phyloP scores from a whole-genome alignment of 2,113 vertebrate genomes.

The Egretta garzetta region DNA sequence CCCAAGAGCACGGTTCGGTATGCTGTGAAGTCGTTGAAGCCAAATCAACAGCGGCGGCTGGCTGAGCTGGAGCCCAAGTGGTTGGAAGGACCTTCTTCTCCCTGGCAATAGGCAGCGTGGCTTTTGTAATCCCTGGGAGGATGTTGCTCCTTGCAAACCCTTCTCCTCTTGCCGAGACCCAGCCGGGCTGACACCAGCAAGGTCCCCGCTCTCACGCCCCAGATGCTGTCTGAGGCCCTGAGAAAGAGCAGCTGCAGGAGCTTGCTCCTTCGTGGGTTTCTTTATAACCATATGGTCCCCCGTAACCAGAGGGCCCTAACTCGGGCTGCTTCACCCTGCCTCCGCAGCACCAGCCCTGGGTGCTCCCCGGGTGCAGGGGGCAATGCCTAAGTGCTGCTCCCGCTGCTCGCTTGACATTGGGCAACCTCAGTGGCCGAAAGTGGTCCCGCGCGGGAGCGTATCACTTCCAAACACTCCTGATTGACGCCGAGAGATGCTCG shows the following conservation, averaged over 20 bases:
- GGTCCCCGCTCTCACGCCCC: background rate
- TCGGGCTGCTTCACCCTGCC: background rate
- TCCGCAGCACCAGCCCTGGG: fast-evolving
- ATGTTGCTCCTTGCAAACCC: background rate
- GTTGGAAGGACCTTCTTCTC: background rate
- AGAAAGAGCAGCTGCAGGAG: background rate
- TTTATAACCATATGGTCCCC: background rate
- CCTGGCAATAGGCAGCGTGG: background rate
- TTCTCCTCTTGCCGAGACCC: fast-evolving
- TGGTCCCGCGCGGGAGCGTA: fast-evolving
- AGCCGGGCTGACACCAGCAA: background rate
- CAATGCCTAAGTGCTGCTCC: background rate
- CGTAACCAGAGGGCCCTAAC: background rate
- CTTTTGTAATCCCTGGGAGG: background rate
- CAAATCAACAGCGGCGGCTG: conserved; percentile 11
- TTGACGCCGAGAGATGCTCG: background rate
- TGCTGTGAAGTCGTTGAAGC: background rate
- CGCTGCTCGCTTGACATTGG: background rate
- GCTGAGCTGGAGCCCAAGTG: background rate
- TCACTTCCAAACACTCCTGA: conserved; percentile 25
- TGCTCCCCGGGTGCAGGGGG: background rate
- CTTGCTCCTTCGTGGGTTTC: background rate
- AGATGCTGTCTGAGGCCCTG: background rate
- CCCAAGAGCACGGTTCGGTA: background rate
- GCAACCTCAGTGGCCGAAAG: background rate